Percentiles rank a stretch among this genome's conserved stretches.
Conservation (phyloP, 2,113 vertebrate genomes). For the Rhadina sibilatrix region DNA sequence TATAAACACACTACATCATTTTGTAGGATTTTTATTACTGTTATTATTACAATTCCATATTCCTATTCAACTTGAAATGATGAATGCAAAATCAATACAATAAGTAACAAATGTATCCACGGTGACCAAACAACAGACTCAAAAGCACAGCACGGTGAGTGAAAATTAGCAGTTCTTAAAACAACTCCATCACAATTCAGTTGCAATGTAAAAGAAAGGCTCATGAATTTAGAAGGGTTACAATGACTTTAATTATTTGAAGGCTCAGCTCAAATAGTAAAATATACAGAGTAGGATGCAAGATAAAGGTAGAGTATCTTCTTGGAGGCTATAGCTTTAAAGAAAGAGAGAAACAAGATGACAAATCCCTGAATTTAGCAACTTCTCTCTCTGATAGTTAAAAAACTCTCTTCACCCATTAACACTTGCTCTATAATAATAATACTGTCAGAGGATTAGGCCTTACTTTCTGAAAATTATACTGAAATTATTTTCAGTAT, state of each 20-base stretch:
- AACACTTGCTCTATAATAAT: background rate
- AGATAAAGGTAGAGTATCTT: background rate
- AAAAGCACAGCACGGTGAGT: constrained; percentile 33
- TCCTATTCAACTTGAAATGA: constrained; percentile 40
- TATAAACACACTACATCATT: background rate
- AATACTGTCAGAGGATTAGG: background rate
- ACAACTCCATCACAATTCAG: constrained; percentile 39
- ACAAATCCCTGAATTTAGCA: background rate
- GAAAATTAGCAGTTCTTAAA: constrained; percentile 53
- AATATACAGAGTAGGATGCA: background rate
- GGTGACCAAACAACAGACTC: constrained; percentile 56
- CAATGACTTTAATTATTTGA: constrained; percentile 7
- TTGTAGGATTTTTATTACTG: background rate
- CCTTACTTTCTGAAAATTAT: background rate
- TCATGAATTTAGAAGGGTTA: constrained; percentile 15
- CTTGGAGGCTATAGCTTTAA: background rate
- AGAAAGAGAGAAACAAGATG: background rate
- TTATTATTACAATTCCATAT: constrained; percentile 1
- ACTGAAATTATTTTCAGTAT: background rate
- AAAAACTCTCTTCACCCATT: background rate
- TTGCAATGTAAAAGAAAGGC: constrained; percentile 11
- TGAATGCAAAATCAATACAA: constrained; percentile 51
- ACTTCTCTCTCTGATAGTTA: background rate
- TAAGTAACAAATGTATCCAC: constrained; percentile 65
- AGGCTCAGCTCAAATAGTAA: background rate